Evolutionary conservation across 2,888 invertebrate genomes (phyloP).

Genomic region (Xestobium rufovillosum): DNA sequence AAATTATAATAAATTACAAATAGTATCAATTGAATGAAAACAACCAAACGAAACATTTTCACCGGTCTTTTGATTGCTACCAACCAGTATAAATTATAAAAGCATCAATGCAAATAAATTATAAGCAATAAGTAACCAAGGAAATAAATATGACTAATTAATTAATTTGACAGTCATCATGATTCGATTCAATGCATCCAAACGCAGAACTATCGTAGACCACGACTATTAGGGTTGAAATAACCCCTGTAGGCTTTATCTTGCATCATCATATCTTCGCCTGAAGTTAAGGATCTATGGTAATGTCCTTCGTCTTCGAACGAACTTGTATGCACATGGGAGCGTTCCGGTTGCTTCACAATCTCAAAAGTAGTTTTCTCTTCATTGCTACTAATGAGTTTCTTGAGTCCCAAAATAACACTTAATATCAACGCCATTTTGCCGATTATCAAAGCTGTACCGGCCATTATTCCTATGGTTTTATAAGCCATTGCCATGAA

Average conservation of each 20-base stretch:
- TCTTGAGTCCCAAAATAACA: slow-evolving; percentile 73
- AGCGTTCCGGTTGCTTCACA: slow-evolving; percentile 70
- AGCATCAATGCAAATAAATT: no score
- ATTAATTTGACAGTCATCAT: no score
- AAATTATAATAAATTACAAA: no score
- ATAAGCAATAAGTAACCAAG: no score
- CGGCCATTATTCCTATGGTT: slow-evolving; percentile 59
- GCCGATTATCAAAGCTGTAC: slow-evolving; percentile 73
- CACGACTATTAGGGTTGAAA: no score
- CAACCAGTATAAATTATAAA: no score
- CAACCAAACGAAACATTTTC: no score
- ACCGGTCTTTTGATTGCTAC: no score
- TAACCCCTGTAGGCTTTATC: slow-evolving; percentile 57
- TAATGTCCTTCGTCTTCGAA: slow-evolving; percentile 38
- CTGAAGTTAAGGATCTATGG: slow-evolving; percentile 13
- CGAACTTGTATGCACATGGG: slow-evolving; percentile 64
- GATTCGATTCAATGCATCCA: no score
- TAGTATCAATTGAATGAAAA: no score
- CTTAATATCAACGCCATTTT: slow-evolving; percentile 76
- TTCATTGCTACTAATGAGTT: slow-evolving; percentile 58
- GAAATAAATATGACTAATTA: no score
- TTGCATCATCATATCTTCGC: slow-evolving; percentile 47
- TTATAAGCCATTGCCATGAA: slow-evolving; percentile 69
- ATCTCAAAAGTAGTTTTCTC: slow-evolving; percentile 78
- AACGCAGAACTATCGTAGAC: no score